Evolutionary conservation across 2,888 invertebrate genomes (phyloP).

Genomic region (Polydrusus pterygomalis): DNA sequence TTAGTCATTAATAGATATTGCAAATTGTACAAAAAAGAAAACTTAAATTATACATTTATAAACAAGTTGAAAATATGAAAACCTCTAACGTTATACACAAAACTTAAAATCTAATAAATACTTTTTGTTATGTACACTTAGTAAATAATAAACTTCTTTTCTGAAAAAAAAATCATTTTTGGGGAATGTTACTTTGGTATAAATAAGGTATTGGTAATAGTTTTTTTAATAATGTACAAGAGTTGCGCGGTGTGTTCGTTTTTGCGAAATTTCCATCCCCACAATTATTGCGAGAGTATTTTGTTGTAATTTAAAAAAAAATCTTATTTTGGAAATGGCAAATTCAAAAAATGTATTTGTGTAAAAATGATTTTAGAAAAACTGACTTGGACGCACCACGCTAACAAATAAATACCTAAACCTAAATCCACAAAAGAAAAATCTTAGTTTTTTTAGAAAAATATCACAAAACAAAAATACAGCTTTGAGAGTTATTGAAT

Average conservation of each 20-base stretch:
- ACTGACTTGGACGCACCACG: constrained; percentile 22
- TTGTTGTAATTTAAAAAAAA: too few species aligned
- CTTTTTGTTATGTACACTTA: constrained; percentile 69
- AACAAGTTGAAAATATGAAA: constrained; percentile 40
- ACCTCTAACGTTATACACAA: constrained; percentile 34
- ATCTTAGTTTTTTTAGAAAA: constrained; percentile 53
- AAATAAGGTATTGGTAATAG: constrained; percentile 69
- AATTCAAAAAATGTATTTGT: too few species aligned
- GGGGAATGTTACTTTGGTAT: constrained; percentile 87
- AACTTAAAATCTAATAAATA: constrained; percentile 68
- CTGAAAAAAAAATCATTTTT: constrained; percentile 70
- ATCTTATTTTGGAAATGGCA: too few species aligned
- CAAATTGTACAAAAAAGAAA: constrained; percentile 46
- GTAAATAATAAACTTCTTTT: constrained; percentile 64
- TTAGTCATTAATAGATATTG: constrained; percentile 49
- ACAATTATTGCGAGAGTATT: too few species aligned
- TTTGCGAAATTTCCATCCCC: too few species aligned
- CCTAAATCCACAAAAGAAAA: constrained; percentile 60
- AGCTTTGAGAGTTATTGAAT: constrained; percentile 34
- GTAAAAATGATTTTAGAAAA: too few species aligned
- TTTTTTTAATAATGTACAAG: constrained; percentile 61
- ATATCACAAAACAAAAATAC: constrained; percentile 60
- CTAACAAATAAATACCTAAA: constrained; percentile 61
- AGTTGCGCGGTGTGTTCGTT: constrained; percentile 40
- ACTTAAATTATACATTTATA: constrained; percentile 30